Evolutionary conservation across 2,888 invertebrate species (phyloP).

Genomic region (Synergus itoensis): DNA sequence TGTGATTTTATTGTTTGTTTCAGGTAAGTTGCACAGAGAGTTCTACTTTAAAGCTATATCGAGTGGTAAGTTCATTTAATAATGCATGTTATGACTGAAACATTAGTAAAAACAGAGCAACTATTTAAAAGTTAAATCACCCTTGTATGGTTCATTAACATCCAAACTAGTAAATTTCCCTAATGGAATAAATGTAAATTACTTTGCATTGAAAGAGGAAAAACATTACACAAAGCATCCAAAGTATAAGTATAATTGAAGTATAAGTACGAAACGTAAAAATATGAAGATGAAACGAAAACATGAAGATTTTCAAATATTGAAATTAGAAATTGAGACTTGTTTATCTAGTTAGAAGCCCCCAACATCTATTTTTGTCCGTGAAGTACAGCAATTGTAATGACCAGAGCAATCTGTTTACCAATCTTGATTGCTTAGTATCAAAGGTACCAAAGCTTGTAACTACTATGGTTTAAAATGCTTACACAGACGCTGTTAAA

Average conservation of each 20-base stretch:
- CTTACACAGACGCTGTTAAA: background rate
- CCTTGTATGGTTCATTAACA: background rate
- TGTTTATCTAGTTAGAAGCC: background rate
- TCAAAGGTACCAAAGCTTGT: conserved; percentile 7
- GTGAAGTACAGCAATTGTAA: background rate
- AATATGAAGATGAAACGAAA: no score
- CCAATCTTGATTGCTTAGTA: conserved; percentile 7
- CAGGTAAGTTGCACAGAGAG: no score
- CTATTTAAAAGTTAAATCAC: background rate
- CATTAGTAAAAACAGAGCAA: background rate
- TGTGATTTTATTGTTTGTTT: no score
- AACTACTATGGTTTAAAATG: conserved; percentile 2
- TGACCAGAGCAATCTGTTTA: background rate
- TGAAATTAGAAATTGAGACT: background rate
- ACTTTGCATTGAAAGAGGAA: background rate
- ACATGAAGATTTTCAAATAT: background rate
- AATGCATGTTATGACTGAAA: no score
- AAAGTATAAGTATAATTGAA: no score
- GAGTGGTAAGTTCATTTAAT: no score
- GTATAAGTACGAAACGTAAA: background rate
- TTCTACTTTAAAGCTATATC: no score
- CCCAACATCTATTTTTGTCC: background rate
- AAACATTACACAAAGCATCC: background rate
- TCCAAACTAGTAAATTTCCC: background rate
- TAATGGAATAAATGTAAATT: conserved; percentile 1